Evolutionary conservation across 2,888 invertebrate genomes (phyloP).

Genomic region (Macrophya annulata): DNA sequence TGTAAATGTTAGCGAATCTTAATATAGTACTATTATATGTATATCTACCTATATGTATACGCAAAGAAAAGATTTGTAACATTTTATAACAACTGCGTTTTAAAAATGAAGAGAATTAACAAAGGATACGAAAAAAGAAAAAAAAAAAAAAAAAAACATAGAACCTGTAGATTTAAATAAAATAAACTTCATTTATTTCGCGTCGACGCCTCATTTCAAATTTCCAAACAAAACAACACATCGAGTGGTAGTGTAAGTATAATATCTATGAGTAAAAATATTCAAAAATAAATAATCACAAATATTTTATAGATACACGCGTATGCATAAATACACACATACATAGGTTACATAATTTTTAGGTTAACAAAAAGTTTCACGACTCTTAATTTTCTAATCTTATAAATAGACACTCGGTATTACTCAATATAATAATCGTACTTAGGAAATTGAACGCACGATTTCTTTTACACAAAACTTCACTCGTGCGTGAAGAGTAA

Average conservation of each 20-base stretch:
- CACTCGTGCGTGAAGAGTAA: slow-evolving; percentile 7
- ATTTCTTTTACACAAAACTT: slow-evolving; percentile 3
- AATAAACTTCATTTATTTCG: slow-evolving; percentile 1
- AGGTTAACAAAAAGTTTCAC: neutral
- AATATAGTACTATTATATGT: neutral
- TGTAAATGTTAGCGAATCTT: neutral
- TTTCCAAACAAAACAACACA: neutral
- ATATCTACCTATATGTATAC: neutral
- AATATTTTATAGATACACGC: neutral
- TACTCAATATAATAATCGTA: neutral
- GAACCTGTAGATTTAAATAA: slow-evolving; percentile 16
- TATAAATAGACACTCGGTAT: neutral
- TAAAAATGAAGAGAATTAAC: neutral
- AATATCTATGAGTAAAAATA: neutral
- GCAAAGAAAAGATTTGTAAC: slow-evolving; percentile 29
- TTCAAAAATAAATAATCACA: neutral
- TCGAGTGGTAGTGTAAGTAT: neutral
- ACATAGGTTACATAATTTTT: slow-evolving; percentile 20
- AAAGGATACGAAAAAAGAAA: neutral
- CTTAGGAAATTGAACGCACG: neutral
- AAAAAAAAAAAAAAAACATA: neutral
- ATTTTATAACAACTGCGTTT: slow-evolving; percentile 25
- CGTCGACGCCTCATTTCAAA: neutral
- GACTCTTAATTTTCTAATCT: slow-evolving; percentile 12
- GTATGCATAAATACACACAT: neutral